Conservation (phyloP, 2,888 invertebrate species). For the Adelphocoris suturalis region DNA sequence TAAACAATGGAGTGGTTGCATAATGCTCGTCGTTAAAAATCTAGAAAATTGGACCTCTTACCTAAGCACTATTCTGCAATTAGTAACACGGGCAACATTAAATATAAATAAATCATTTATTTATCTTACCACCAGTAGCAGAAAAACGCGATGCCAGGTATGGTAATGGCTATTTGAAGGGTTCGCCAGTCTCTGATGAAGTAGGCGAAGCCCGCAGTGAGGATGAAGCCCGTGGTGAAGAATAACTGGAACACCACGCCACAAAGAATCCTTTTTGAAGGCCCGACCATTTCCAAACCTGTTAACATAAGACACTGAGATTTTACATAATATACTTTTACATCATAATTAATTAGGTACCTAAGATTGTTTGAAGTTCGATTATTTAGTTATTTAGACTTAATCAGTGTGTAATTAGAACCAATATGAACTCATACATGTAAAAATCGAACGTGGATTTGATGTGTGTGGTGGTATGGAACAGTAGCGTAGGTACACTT, state of each 20-base stretch:
- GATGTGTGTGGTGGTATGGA: too few relatives aligned
- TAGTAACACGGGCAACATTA: not conserved
- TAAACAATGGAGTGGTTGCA: not conserved
- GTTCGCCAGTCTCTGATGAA: conserved; percentile 85
- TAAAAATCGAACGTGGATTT: too few relatives aligned
- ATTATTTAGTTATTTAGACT: too few relatives aligned
- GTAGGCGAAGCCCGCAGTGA: conserved; percentile 85
- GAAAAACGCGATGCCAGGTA: conserved; percentile 85
- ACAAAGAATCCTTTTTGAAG: conserved; percentile 84
- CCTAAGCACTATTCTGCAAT: not conserved
- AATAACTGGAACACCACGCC: conserved; percentile 88
- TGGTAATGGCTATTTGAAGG: conserved; percentile 85
- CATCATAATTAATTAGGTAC: too few relatives aligned
- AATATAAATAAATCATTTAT: not conserved
- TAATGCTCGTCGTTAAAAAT: not conserved
- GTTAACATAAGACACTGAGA: conserved; percentile 24
- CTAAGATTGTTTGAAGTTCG: too few relatives aligned
- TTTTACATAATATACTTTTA: too few relatives aligned
- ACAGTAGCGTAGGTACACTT: too few relatives aligned
- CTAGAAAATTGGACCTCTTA: not conserved
- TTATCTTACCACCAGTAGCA: conserved; percentile 84
- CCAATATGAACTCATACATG: too few relatives aligned
- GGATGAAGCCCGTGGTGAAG: conserved; percentile 86
- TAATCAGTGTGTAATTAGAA: too few relatives aligned
- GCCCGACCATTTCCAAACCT: conserved; percentile 87